Conservation (phyloP, 37 sponge, comb jelly and placozoan species). For the Eunapius fragilis region DNA sequence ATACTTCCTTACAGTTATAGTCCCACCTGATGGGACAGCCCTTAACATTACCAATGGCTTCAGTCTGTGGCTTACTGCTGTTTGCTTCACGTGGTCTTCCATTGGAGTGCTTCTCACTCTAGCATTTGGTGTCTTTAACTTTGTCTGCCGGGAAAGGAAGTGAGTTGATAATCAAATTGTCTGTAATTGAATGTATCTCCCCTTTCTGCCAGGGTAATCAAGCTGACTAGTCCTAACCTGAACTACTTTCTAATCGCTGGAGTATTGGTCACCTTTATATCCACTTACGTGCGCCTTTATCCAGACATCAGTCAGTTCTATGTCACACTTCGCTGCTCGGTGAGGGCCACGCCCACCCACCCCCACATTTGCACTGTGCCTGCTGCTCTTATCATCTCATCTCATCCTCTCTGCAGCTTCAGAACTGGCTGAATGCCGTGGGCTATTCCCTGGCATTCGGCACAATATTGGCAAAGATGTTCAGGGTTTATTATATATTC, state of each 20-base stretch:
- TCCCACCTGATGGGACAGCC: constrained; percentile 46
- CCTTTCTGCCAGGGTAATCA: constrained; percentile 9
- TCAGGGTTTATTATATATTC: constrained; percentile 25
- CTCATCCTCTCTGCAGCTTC: background rate
- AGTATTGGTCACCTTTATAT: background rate
- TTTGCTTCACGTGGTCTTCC: background rate
- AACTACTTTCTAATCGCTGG: constrained; percentile 20
- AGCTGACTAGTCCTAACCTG: constrained; percentile 12
- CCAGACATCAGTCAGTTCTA: background rate
- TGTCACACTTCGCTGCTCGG: background rate
- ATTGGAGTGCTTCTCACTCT: constrained; percentile 1
- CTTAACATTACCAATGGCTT: background rate
- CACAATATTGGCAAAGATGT: constrained; percentile 27
- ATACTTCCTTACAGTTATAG: constrained; percentile 1
- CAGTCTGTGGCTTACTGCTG: background rate
- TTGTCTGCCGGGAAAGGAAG: constrained; percentile 27
- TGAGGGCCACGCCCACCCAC: background rate
- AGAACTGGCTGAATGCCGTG: background rate
- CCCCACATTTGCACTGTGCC: background rate
- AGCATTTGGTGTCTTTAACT: constrained; percentile 12
- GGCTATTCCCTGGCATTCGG: constrained; percentile 22
- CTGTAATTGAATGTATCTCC: too few species aligned
- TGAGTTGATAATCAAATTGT: background rate
- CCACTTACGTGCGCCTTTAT: background rate
- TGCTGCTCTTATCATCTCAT: background rate